phyloP scores from a whole-genome alignment of 1,140 invertebrate genomes.

The Zaprionus inermis region DNA sequence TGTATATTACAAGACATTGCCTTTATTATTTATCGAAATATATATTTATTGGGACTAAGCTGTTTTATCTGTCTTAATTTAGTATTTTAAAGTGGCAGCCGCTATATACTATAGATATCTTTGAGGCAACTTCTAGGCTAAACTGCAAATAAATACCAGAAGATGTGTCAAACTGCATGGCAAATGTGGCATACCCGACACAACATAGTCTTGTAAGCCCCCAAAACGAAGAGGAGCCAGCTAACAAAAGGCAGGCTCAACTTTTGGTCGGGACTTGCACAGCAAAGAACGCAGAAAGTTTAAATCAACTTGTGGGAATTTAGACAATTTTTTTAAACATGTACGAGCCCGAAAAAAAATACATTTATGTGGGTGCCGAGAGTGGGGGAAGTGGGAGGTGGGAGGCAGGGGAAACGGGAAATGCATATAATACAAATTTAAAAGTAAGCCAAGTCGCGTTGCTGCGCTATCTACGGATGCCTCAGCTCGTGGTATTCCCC shows the following conservation, averaged over 20 bases:
- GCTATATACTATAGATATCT: too few relatives aligned
- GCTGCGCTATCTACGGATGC: slow-evolving; percentile 69
- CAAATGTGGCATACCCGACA: background rate
- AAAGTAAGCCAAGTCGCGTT: slow-evolving; percentile 73
- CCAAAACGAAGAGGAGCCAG: slow-evolving; percentile 23
- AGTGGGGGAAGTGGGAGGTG: background rate
- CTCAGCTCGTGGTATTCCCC: slow-evolving; percentile 30
- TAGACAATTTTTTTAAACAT: slow-evolving; percentile 82
- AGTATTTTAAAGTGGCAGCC: too few relatives aligned
- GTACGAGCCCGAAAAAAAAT: slow-evolving; percentile 43
- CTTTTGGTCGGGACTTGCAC: slow-evolving; percentile 31
- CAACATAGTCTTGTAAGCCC: background rate
- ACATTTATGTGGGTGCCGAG: slow-evolving; percentile 20
- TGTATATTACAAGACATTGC: too few relatives aligned
- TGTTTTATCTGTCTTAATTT: too few relatives aligned
- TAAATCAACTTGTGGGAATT: slow-evolving; percentile 82
- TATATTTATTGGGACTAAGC: too few relatives aligned
- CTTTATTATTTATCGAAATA: too few relatives aligned
- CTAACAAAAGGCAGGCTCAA: slow-evolving; percentile 57
- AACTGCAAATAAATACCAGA: background rate
- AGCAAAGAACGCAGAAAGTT: slow-evolving; percentile 72
- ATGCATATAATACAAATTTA: slow-evolving; percentile 75
- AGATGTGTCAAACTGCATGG: background rate
- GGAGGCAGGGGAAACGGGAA: slow-evolving; percentile 13
- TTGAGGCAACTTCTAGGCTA: too few relatives aligned